A percentile compares a stretch with the other conserved stretches of the same genome.
Evolutionary conservation across 2,797 vertebrate genomes (phyloP).

Genomic region (Anableps anableps): DNA sequence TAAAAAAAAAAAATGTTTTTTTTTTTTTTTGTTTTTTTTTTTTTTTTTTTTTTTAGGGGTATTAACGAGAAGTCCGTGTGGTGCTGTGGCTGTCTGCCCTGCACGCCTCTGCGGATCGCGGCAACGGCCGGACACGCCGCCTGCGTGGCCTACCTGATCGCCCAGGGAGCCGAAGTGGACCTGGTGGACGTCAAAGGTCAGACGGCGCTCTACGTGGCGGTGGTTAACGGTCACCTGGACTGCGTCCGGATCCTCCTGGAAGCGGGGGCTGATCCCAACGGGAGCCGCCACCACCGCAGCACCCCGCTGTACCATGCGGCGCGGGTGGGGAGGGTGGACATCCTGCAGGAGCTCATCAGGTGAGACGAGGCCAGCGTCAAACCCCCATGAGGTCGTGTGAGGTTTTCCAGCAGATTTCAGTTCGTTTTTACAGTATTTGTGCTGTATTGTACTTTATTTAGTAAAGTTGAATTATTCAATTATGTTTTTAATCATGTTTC

Average conservation of each 20-base stretch:
- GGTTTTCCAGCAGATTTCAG: neutral
- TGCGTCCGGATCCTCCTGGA: slow-evolving; percentile 90
- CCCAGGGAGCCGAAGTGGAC: slow-evolving; percentile 90
- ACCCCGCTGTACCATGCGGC: slow-evolving; percentile 92
- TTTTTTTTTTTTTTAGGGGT: slow-evolving; percentile 72
- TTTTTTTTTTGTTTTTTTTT: neutral
- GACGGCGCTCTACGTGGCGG: slow-evolving; percentile 91
- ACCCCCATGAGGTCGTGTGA: neutral
- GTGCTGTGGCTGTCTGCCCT: slow-evolving; percentile 94
- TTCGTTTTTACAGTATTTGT: neutral
- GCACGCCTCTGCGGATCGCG: slow-evolving; percentile 90
- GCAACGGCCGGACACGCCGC: slow-evolving; percentile 90
- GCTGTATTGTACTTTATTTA: neutral
- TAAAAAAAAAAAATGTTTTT: neutral
- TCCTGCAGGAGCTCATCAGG: slow-evolving; percentile 91
- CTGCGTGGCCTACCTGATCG: slow-evolving; percentile 89
- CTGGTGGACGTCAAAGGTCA: slow-evolving; percentile 96
- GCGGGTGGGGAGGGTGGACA: slow-evolving; percentile 87
- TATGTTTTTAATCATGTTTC: neutral
- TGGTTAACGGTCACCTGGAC: slow-evolving; percentile 92
- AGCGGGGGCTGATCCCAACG: slow-evolving; percentile 91
- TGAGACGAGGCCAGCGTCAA: slow-evolving; percentile 53
- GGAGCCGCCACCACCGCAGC: slow-evolving; percentile 94
- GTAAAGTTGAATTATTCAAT: neutral
- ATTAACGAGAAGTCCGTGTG: slow-evolving; percentile 96